Conservation (phyloP, 2,888 invertebrate species). For the Campoplex capitator region DNA sequence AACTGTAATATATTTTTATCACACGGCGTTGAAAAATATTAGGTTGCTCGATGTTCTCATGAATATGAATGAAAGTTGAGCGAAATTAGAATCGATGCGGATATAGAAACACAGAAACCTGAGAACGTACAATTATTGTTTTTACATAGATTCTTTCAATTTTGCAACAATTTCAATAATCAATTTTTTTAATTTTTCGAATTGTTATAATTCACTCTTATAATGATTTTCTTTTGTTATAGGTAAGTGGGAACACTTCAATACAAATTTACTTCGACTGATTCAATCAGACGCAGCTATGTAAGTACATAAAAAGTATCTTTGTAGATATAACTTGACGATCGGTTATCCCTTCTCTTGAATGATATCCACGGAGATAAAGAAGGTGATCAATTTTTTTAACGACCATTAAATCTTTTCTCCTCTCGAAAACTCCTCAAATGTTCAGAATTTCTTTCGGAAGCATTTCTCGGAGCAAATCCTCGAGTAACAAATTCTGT, state of each 20-base stretch:
- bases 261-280: background rate
- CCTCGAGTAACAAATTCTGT: background rate
- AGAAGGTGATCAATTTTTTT: background rate
- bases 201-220: no score
- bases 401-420: no score
- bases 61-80: background rate
- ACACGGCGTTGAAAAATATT: no score
- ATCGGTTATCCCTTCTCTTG: background rate
- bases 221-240: conserved; percentile 33
- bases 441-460: background rate
- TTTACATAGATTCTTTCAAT: background rate
- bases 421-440: background rate
- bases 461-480: background rate
- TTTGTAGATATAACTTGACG: background rate
- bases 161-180: background rate
- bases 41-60: background rate
- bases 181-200: no score
- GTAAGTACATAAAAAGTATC: conserved; percentile 32
- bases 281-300: background rate
- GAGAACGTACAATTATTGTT: background rate
- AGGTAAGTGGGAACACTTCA: conserved; percentile 35
- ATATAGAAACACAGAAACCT: background rate
- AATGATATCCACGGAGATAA: background rate
- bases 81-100: background rate
- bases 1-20: no score